Percentiles rank a stretch among this genome's conserved stretches.
phyloP scores from a whole-genome alignment of 2,797 vertebrate genomes.

The Chiloscyllium punctatum region DNA sequence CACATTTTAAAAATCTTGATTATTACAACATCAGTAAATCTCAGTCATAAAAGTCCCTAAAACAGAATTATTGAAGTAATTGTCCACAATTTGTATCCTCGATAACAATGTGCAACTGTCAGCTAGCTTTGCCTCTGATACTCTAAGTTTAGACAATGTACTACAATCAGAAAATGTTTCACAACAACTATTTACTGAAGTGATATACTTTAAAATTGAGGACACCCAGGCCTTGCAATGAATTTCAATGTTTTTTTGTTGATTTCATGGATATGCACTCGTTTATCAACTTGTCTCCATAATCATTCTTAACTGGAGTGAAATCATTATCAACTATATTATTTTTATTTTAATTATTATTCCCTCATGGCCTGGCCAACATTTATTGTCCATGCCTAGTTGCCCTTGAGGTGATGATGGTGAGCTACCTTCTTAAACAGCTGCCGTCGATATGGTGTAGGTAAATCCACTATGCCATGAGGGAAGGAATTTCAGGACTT shows the following conservation, averaged over 20 bases:
- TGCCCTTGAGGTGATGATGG: no score
- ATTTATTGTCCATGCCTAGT: no score
- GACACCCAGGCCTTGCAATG: background rate
- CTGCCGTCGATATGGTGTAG: no score
- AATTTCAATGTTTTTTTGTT: background rate
- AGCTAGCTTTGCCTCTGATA: background rate
- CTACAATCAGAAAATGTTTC: background rate
- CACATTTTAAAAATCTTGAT: background rate
- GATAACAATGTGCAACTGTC: background rate
- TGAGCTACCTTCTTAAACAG: no score
- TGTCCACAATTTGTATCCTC: background rate
- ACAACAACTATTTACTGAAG: background rate
- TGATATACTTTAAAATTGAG: background rate
- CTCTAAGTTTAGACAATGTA: background rate
- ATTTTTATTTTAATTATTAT: no score
- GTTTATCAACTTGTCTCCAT: background rate
- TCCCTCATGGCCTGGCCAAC: no score
- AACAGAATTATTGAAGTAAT: background rate
- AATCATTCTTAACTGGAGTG: background rate
- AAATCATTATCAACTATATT: background rate
- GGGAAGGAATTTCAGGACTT: no score
- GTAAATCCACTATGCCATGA: no score
- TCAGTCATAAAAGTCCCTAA: background rate
- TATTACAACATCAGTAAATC: background rate
- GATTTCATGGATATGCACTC: background rate